Conservation (phyloP, 2,888 invertebrate genomes). For the Rhorus exstirpatorius region DNA sequence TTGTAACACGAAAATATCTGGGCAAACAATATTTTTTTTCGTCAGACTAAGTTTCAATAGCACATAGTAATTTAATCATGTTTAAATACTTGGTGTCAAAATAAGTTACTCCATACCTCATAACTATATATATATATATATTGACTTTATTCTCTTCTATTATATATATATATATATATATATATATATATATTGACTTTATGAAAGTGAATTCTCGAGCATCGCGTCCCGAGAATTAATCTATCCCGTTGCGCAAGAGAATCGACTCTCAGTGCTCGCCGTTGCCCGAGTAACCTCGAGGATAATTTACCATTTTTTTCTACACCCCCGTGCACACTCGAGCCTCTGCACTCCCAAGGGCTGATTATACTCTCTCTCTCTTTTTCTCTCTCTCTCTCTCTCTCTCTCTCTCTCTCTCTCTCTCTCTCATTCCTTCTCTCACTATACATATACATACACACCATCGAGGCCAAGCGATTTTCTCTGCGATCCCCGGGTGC, state of each 20-base stretch:
- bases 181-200: background rate
- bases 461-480: conserved; percentile 28
- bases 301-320: conserved; percentile 44
- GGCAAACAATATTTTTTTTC: too few species aligned
- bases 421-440: background rate
- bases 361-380: conserved; percentile 13
- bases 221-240: conserved; percentile 25
- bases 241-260: conserved; percentile 34
- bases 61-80: too few species aligned
- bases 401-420: background rate
- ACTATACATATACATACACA: conserved; percentile 8
- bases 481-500: conserved; percentile 43
- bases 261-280: conserved; percentile 41
- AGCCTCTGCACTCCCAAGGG: conserved; percentile 29
- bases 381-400: background rate
- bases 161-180: background rate
- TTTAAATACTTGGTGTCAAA: too few species aligned
- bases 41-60: too few species aligned
- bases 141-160: background rate
- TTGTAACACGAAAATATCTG: too few species aligned
- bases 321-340: conserved; percentile 13
- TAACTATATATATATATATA: too few species aligned
- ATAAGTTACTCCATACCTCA: too few species aligned
- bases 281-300: conserved; percentile 42
- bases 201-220: conserved; percentile 40